A percentile compares a stretch with the other conserved stretches of the same genome.
Evolutionary conservation across 2,797 vertebrate species (phyloP).

Genomic region (Hafferia zeledoni): DNA sequence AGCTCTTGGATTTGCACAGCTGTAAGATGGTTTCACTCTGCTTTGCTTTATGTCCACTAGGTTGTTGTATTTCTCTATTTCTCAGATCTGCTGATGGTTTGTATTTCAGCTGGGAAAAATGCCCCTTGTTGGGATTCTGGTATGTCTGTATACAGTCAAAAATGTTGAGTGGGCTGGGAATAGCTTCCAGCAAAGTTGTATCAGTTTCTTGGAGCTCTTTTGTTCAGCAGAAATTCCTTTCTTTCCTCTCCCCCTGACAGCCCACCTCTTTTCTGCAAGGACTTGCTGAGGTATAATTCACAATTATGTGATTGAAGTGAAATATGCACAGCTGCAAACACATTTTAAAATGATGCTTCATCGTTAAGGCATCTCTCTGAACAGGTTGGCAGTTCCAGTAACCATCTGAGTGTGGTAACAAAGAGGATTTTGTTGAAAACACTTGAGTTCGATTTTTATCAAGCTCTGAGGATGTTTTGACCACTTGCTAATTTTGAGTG

Average conservation of each 20-base stretch:
- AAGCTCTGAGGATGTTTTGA: not conserved
- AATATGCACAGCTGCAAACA: slow-evolving; percentile 38
- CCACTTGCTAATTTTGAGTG: not conserved
- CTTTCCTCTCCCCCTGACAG: slow-evolving; percentile 13
- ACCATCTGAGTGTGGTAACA: not conserved
- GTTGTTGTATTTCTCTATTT: slow-evolving; percentile 74
- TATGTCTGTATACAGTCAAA: slow-evolving; percentile 54
- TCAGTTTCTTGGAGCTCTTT: slow-evolving; percentile 54
- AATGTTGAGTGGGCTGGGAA: slow-evolving; percentile 67
- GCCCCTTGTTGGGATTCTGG: slow-evolving; percentile 56
- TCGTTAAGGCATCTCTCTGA: not conserved
- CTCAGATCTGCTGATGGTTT: slow-evolving; percentile 80
- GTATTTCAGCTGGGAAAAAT: slow-evolving; percentile 70
- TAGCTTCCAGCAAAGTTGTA: slow-evolving; percentile 30
- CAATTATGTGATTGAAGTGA: slow-evolving; percentile 1
- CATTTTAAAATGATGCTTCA: not conserved
- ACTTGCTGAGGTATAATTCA: slow-evolving; percentile 39
- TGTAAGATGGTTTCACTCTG: not conserved
- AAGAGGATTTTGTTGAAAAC: slow-evolving; percentile 6
- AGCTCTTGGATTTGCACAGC: not conserved
- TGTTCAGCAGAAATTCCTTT: slow-evolving; percentile 49
- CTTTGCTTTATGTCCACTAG: slow-evolving; percentile 71
- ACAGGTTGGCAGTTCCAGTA: not conserved
- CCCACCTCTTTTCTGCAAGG: slow-evolving; percentile 41
- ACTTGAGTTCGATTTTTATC: not conserved